Base-by-base conservation (phyloP, 2,113 vertebrate genomes). In the Ophiodon elongatus region DNA sequence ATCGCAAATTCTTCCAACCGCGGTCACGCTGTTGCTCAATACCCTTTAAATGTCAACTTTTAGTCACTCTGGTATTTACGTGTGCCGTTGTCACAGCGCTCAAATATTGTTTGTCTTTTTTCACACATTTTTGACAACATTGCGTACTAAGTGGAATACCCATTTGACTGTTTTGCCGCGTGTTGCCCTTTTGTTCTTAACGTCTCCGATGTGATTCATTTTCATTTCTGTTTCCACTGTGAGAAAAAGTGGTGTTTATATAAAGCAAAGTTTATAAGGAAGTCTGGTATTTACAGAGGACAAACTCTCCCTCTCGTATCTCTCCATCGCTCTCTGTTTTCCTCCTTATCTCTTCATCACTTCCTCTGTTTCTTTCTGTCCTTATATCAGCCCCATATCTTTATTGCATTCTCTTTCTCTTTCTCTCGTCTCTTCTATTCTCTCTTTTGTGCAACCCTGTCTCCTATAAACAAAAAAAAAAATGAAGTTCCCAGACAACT, bases 281-380 rank as follows among this genome's bases (percentile, higher is more conserved):
- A 82, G 83, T 85, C 52, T 67, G 79, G 35, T 73, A 39, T 79
- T 88, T 88, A 88, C 67, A 67, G 67, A 50, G n/a, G 15, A 57
- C 17, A 25, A 69, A 80, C 73, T 84, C 75, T 82, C 75, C 62
- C 82, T 70, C 33, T 57, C 31, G 59, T 73, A 84, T 88, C 77
- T 81, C 62, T 8, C 13, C 67, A 59, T 73, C 33, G 6, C 71
- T 37, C 14, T 47, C 62, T 29, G 23, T 77, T 60, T 76, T n/a
- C 17, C 35, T 67, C 33, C 27, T 67, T 73, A 87, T 82, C 73
- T 81, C 65, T 10, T 27, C 2, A 67, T 75, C 71, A 25, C 63
- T 83, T 83, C 72, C 80, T 62, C 27, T 67, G 71, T 73, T 60
- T 79, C 74, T 73, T 37, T 79, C 37, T 43, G 65, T 76, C 69